These are phyloP conservation scores for Zoanthus sociatus DNA, from an alignment of 92 coral and sea anemone species.

Conservation along the genomic window DNA sequence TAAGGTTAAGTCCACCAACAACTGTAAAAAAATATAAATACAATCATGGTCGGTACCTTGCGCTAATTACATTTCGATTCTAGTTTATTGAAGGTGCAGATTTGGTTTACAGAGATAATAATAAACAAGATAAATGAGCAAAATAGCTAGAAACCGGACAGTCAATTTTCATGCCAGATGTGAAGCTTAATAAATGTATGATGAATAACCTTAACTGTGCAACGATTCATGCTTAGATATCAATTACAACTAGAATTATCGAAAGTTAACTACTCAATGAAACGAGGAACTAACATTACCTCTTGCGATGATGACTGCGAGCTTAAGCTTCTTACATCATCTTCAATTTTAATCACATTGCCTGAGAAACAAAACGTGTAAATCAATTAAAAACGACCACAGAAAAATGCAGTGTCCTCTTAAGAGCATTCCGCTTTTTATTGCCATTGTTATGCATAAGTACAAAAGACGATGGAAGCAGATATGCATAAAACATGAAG, in stretches of 20 bases:
- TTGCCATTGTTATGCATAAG: conserved; percentile 19
- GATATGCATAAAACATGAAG: conserved; percentile 28
- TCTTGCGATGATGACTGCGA: conserved; percentile 17
- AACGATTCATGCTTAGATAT: conserved; percentile 13
- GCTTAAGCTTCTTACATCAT: conserved; percentile 11
- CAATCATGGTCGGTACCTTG: conserved; percentile 3
- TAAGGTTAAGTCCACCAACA: conserved; percentile 4
- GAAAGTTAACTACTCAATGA: conserved; percentile 14
- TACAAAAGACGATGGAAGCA: conserved; percentile 25
- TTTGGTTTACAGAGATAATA: conserved; percentile 4
- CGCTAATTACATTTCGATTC: conserved; percentile 11
- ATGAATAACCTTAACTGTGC: conserved; percentile 8
- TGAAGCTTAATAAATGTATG: conserved; percentile 3
- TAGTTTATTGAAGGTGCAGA: conserved; percentile 8
- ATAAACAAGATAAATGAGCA: conserved; percentile 9
- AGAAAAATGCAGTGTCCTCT: conserved; percentile 23
- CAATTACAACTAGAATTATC: conserved; percentile 12
- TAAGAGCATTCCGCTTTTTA: conserved; percentile 25
- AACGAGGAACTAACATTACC: conserved; percentile 9
- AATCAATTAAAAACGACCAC: conserved; percentile 21
- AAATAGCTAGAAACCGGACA: conserved; percentile 12
- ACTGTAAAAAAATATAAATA: not conserved
- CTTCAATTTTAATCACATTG: conserved; percentile 23
- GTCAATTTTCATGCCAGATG: conserved; percentile 6
- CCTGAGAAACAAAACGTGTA: conserved; percentile 28